Percentiles rank a stretch among this genome's conserved stretches.
Evolutionary conservation across 23 tunicate species (phyloP).

Genomic region (Ciona savignyi): DNA sequence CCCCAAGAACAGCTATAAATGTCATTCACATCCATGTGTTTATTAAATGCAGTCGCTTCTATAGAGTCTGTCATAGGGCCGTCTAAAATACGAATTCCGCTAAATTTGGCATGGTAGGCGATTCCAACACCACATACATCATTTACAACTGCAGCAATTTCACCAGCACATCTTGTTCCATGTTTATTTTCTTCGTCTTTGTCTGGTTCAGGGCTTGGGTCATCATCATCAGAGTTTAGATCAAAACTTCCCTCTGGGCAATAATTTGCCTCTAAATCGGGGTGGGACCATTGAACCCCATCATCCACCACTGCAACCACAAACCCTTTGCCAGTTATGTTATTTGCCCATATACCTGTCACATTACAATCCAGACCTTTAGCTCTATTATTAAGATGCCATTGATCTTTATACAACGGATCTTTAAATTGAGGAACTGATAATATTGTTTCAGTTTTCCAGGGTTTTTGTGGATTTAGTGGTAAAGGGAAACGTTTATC

Average conservation of each 20-base stretch:
- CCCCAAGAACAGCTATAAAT: constrained; percentile 99
- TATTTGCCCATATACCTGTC: constrained; percentile 72
- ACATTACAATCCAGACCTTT: constrained; percentile 70
- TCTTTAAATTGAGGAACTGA: constrained; percentile 25
- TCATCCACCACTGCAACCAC: constrained; percentile 97
- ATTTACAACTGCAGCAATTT: constrained; percentile 87
- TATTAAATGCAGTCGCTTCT: constrained; percentile 96
- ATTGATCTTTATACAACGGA: constrained; percentile 70
- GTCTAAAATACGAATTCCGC: constrained; percentile 89
- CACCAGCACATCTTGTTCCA: constrained; percentile 99
- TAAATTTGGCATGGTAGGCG: constrained; percentile 76
- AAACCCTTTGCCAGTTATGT: constrained; percentile 84
- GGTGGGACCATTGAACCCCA: constrained; percentile 97
- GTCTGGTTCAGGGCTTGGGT: constrained; percentile 74
- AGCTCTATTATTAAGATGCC: constrained; percentile 75
- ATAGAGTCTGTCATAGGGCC: constrained; percentile 93
- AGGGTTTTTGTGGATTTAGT: not conserved
- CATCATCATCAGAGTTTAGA: constrained; percentile 87
- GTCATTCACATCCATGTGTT: constrained; percentile 78
- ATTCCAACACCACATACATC: constrained; percentile 92
- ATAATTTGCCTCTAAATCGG: constrained; percentile 76
- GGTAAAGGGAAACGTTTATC: constrained; percentile 13
- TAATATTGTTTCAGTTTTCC: not conserved
- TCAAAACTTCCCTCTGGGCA: constrained; percentile 86
- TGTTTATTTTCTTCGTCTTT: constrained; percentile 76